Conservation (phyloP, 2,797 vertebrate species). For the Salmo trutta region DNA sequence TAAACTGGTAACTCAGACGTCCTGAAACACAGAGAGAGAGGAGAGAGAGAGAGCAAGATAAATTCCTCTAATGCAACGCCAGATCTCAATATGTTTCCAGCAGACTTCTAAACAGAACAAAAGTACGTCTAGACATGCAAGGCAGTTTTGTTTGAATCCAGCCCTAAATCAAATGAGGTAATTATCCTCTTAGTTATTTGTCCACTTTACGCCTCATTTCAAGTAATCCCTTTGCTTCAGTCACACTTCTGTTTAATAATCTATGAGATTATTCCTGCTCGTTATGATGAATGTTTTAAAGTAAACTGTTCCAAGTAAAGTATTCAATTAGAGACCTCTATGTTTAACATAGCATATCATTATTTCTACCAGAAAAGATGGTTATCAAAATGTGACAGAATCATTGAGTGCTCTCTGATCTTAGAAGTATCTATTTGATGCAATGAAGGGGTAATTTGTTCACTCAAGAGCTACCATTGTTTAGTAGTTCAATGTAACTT, state of each 20-base stretch:
- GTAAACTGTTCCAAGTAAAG: neutral
- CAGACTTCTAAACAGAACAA: neutral
- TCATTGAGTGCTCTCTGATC: too few relatives aligned
- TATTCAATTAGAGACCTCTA: neutral
- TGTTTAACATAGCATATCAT: neutral
- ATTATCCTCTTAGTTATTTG: neutral
- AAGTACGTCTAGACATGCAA: neutral
- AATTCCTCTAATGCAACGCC: neutral
- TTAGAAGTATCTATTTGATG: too few relatives aligned
- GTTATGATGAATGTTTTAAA: neutral
- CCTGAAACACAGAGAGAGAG: neutral
- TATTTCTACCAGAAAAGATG: neutral
- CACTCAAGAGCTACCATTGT: too few relatives aligned
- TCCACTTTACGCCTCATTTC: neutral
- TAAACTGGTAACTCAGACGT: neutral
- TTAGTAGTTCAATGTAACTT: too few relatives aligned
- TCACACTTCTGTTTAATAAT: too few relatives aligned
- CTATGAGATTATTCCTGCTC: neutral
- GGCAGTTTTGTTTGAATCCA: neutral
- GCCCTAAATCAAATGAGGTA: neutral
- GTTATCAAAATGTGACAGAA: neutral
- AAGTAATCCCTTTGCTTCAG: neutral
- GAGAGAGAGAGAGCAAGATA: neutral
- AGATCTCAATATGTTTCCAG: neutral
- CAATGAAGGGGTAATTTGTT: too few relatives aligned